Evolutionary conservation across 2,888 invertebrate species (phyloP), one percentile per base, ranked within the genome.

Genomic region (Lycia hirtaria): DNA sequence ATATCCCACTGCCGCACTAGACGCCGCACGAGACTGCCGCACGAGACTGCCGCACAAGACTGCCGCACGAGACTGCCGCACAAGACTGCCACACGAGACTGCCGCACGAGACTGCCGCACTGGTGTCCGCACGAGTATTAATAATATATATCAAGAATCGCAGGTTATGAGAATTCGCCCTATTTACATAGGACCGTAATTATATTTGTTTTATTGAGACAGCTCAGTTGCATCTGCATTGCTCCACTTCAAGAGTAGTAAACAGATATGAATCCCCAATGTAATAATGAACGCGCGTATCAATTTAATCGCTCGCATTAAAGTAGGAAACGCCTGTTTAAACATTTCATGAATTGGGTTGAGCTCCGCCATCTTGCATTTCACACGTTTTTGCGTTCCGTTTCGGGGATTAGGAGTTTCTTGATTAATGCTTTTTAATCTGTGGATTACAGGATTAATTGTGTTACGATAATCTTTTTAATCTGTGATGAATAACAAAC

Each of bases 331-430:
- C 41, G 17, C 12, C 49, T 44, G 50, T 44, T 56, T 49, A 56
- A 50, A 50, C 56, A 50, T 41, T 50, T 20, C 20, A 47, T 35
- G 49, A 56, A 44, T 50, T 56, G 32, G 56, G 56, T 38, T 56
- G 38, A 49, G n/a, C 44, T 7, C 49, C 44, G 44, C 49, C 56
- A 44, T 50, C 22, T 56, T 56, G 50, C 15, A 24, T 37, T 38
- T 37, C 26, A 41, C 54, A 55, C 54, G 54, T 47, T 30, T 30
- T 38, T 15, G 45, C 40, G 47, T 41, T 37, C 15, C 30, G 33
- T 22, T 38, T n/a, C n/a, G 19, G 0, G 38, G 38, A 38, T 40
- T 22, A 40, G 14, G 38, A 24, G 12, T 3, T 7, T 28, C 14
- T 17, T 28, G 15, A 1, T 14, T 22, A 20, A 38, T 14, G 28